These are phyloP conservation scores for Lepidonotus clava DNA, from an alignment of 2,888 invertebrate species.

Conservation along the genomic window DNA sequence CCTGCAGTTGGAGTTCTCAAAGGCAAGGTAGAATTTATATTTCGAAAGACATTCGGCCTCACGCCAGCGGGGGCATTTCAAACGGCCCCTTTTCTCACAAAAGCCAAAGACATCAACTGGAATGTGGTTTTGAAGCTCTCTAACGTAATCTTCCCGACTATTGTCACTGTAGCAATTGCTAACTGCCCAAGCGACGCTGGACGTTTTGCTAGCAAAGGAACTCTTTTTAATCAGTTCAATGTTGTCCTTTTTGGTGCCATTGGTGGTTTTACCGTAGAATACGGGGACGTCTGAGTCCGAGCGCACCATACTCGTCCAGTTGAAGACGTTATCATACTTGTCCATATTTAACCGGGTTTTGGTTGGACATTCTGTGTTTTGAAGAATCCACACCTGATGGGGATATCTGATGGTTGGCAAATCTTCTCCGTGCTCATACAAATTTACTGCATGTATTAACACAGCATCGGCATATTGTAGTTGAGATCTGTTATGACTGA, in stretches of 20 bases:
- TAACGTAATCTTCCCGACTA: not conserved
- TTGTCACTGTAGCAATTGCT: slow-evolving; percentile 26
- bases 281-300: slow-evolving; percentile 3
- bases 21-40: slow-evolving; percentile 45
- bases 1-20: slow-evolving; percentile 27
- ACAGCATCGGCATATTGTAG: not conserved
- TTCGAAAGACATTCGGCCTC: not conserved
- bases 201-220: not conserved
- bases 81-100: slow-evolving; percentile 8
- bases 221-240: not conserved
- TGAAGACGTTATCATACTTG: not conserved
- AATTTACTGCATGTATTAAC: not conserved
- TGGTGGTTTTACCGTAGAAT: not conserved
- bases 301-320: slow-evolving; percentile 17
- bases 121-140: not conserved
- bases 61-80: not conserved
- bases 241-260: not conserved
- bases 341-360: not conserved
- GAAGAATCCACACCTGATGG: slow-evolving; percentile 12
- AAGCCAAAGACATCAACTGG: slow-evolving; percentile 20
- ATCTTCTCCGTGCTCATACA: not conserved
- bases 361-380: not conserved
- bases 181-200: not conserved
- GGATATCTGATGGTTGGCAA: not conserved
- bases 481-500: not conserved